Conservation (phyloP, 2,888 invertebrate genomes). For the Apodemia hepburni region DNA sequence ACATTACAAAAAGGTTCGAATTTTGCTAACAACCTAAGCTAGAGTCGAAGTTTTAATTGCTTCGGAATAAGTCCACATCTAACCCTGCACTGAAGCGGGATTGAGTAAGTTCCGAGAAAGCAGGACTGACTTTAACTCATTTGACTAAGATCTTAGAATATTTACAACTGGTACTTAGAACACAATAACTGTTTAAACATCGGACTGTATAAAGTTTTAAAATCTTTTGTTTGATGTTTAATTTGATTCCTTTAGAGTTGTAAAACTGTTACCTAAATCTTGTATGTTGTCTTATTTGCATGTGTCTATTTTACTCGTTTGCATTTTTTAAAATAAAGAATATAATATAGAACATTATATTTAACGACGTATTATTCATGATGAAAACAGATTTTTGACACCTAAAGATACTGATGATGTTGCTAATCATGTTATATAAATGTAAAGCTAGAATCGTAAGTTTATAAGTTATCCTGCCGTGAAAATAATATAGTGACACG, state of each 20-base stretch:
- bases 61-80: conserved; percentile 55
- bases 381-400: no score
- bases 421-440: no score
- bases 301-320: no score
- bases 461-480: no score
- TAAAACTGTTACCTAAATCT: no score
- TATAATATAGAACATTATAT: no score
- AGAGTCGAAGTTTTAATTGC: conserved; percentile 69
- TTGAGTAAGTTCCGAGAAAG: conserved; percentile 36
- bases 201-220: neutral
- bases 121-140: conserved; percentile 43
- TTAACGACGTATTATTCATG: no score
- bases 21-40: conserved; percentile 59
- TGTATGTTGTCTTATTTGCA: no score
- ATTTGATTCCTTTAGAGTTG: neutral
- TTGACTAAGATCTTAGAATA: conserved; percentile 43
- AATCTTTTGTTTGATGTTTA: neutral
- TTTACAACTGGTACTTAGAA: conserved; percentile 28
- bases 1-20: conserved; percentile 67
- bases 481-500: no score
- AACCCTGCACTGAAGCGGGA: conserved; percentile 35
- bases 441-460: no score
- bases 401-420: no score
- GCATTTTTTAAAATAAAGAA: no score
- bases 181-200: conserved; percentile 13